Evolutionary conservation across 2,888 invertebrate species (phyloP).

Genomic region (Ophraella communa): DNA sequence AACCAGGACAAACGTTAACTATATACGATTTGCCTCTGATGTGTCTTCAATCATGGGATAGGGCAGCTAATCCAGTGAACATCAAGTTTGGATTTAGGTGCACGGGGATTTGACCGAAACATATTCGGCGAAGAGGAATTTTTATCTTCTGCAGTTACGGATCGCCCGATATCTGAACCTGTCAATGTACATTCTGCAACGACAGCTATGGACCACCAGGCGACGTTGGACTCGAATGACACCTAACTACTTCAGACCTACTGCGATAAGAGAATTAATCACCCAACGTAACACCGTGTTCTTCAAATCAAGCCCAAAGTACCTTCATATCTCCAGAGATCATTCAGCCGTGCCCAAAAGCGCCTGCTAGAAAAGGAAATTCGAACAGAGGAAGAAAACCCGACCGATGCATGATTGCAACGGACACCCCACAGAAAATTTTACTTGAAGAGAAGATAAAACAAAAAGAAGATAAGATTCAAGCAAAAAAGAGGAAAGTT

Average conservation of each 20-base stretch:
- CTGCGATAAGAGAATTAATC: too few relatives aligned
- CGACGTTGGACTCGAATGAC: too few relatives aligned
- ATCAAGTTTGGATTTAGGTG: slow-evolving; percentile 14
- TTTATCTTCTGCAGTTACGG: slow-evolving; percentile 11
- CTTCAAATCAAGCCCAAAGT: not conserved
- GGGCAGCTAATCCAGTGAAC: slow-evolving; percentile 15
- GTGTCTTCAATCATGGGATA: slow-evolving; percentile 26
- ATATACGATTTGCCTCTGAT: slow-evolving; percentile 15
- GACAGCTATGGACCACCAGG: too few relatives aligned
- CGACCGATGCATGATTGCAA: not conserved
- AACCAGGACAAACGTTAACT: slow-evolving; percentile 29
- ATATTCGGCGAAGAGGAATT: slow-evolving; percentile 20
- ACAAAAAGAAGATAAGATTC: slow-evolving; percentile 4
- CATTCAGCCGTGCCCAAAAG: not conserved
- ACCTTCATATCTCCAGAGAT: not conserved
- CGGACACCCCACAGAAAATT: slow-evolving; percentile 6
- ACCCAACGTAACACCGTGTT: too few relatives aligned
- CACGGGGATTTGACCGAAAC: slow-evolving; percentile 3
- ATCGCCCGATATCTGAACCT: not conserved
- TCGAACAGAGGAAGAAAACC: not conserved
- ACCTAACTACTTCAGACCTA: too few relatives aligned
- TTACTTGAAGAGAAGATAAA: slow-evolving; percentile 9
- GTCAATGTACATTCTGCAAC: not conserved
- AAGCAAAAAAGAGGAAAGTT: not conserved
- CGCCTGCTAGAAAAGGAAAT: too few relatives aligned